These are phyloP conservation scores for Lutra lutra DNA, from an alignment of 2,797 vertebrate species.

Conservation along the genomic window DNA sequence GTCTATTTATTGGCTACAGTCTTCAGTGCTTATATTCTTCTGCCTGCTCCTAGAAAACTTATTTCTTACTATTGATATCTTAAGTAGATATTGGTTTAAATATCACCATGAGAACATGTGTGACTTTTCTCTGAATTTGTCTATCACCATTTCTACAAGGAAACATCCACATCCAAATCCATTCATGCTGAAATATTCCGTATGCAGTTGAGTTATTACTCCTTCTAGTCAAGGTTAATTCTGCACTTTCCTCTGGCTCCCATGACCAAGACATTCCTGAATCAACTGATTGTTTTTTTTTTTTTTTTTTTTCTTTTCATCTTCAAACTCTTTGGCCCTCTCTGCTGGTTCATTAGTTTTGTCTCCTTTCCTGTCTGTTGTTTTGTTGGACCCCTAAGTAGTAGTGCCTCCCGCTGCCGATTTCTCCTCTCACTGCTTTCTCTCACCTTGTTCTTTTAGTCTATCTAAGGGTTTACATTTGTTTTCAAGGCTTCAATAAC, in stretches of 20 bases:
- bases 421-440: neutral
- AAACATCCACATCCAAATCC: neutral
- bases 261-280: neutral
- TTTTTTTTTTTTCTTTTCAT: neutral
- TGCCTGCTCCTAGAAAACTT: neutral
- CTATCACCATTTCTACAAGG: neutral
- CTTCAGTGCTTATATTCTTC: neutral
- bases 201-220: neutral
- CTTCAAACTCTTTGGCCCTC: neutral
- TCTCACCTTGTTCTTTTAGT: neutral
- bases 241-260: neutral
- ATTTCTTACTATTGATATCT: conserved; percentile 5
- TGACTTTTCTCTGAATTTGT: neutral
- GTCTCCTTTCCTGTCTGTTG: neutral
- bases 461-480: neutral
- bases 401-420: neutral
- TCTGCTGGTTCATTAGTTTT: neutral
- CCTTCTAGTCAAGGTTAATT: neutral
- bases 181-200: neutral
- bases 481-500: neutral
- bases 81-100: neutral
- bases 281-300: neutral
- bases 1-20: neutral
- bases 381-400: neutral
- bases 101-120: neutral